Evolutionary conservation across 2,113 vertebrate genomes (phyloP).

Genomic region (Micronycteris hirsuta): DNA sequence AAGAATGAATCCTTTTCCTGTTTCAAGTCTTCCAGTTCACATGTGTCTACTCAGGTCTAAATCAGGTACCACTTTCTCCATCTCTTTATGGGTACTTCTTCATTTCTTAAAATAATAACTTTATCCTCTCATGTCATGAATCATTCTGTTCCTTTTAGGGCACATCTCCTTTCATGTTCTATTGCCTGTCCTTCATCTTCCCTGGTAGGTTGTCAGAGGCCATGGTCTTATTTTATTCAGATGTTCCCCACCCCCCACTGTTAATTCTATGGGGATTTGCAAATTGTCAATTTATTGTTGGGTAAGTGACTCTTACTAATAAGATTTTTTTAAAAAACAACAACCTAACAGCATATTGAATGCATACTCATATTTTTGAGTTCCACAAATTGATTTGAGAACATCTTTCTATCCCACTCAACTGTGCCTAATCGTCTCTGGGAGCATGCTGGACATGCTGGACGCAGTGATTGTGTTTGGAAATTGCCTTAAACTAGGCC

Average conservation of each 20-base stretch:
- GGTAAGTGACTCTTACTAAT: neutral
- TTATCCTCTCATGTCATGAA: neutral
- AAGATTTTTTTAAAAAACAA: neutral
- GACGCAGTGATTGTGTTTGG: neutral
- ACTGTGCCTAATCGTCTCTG: neutral
- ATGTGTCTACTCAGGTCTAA: neutral
- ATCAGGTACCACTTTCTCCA: neutral
- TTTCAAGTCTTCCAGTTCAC: neutral
- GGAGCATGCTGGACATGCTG: neutral
- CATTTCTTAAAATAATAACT: neutral
- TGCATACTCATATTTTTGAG: neutral
- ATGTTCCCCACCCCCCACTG: neutral
- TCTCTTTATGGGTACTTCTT: neutral
- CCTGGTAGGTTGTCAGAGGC: neutral
- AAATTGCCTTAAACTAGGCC: neutral
- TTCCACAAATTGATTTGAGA: neutral
- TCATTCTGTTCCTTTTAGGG: neutral
- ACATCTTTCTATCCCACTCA: neutral
- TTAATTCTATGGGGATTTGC: neutral
- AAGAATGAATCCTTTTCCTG: neutral
- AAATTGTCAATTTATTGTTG: neutral
- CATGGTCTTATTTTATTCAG: neutral
- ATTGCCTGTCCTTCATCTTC: neutral
- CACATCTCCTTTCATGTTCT: neutral
- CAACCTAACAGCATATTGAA: neutral